Conservation (phyloP, 2,113 vertebrate genomes). For the Myanophis thanlyinensis region DNA sequence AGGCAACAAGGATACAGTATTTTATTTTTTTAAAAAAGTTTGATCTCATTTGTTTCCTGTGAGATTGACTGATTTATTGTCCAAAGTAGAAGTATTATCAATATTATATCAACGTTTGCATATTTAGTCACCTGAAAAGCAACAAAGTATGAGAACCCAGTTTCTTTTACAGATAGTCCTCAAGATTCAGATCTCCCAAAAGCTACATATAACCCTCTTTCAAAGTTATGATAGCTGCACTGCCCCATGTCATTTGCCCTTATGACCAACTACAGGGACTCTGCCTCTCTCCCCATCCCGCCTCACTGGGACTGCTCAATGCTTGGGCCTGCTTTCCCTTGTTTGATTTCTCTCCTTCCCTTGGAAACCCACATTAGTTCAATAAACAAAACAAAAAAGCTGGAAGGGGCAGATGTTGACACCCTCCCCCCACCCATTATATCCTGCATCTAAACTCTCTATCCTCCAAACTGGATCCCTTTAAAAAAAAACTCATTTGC, state of each 20-base stretch:
- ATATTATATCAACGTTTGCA: not conserved
- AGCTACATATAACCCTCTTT: not conserved
- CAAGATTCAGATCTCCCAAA: not conserved
- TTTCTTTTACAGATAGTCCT: not conserved
- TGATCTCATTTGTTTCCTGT: not conserved
- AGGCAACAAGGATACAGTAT: not conserved
- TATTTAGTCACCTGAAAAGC: not conserved
- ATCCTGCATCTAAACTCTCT: not conserved
- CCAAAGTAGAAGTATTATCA: not conserved
- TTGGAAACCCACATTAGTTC: not conserved
- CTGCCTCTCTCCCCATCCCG: not conserved
- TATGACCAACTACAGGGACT: not conserved
- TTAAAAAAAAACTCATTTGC: not conserved
- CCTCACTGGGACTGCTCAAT: not conserved
- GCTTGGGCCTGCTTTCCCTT: not conserved
- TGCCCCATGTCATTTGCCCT: not conserved
- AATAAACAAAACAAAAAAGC: no score
- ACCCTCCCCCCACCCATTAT: not conserved
- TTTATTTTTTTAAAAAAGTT: not conserved
- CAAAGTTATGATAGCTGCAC: not conserved
- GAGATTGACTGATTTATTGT: not conserved
- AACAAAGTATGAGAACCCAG: not conserved
- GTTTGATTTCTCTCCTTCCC: not conserved
- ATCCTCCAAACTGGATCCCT: not conserved
- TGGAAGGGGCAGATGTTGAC: not conserved